A percentile compares a stretch with the other conserved stretches of the same genome.
These are phyloP conservation scores for Lepetodrilus schrolli DNA, from an alignment of 2,888 invertebrate species.

Conservation along the genomic window DNA sequence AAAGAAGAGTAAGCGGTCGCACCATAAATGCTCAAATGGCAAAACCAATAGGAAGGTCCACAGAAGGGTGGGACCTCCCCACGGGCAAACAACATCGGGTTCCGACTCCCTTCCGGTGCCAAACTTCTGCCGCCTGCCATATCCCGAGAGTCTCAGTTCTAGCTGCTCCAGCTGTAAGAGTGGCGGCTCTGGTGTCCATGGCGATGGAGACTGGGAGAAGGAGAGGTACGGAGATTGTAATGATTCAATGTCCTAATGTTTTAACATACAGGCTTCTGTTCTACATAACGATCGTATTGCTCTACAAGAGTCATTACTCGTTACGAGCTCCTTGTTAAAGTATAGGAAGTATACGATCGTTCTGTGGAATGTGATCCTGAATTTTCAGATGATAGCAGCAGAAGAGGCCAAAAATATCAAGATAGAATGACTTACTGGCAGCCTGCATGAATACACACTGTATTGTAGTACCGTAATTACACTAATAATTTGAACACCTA, in stretches of 20 bases:
- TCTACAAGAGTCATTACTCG: too few relatives aligned
- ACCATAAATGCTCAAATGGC: neutral
- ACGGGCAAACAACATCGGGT: neutral
- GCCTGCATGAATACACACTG: too few relatives aligned
- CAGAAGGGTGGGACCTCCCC: neutral
- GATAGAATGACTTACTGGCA: too few relatives aligned
- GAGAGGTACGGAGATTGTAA: constrained; percentile 48
- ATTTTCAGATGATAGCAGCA: too few relatives aligned
- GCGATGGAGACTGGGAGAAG: constrained; percentile 58
- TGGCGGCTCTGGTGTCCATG: constrained; percentile 38
- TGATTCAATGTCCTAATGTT: neutral
- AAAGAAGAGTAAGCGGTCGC: neutral
- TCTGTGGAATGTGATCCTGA: too few relatives aligned
- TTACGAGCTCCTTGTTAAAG: neutral
- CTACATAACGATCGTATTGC: too few relatives aligned
- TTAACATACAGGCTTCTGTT: too few relatives aligned
- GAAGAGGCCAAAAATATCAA: too few relatives aligned
- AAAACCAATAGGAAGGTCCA: neutral
- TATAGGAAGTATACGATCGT: too few relatives aligned
- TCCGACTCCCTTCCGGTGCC: constrained; percentile 33
- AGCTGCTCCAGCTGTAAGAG: constrained; percentile 51
- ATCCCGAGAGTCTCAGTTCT: constrained; percentile 43
- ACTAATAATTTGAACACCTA: too few relatives aligned
- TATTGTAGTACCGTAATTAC: too few relatives aligned
- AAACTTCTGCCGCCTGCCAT: constrained; percentile 41